These are phyloP conservation scores for Alethe castanea DNA, from an alignment of 2,113 vertebrate species.

Conservation along the genomic window DNA sequence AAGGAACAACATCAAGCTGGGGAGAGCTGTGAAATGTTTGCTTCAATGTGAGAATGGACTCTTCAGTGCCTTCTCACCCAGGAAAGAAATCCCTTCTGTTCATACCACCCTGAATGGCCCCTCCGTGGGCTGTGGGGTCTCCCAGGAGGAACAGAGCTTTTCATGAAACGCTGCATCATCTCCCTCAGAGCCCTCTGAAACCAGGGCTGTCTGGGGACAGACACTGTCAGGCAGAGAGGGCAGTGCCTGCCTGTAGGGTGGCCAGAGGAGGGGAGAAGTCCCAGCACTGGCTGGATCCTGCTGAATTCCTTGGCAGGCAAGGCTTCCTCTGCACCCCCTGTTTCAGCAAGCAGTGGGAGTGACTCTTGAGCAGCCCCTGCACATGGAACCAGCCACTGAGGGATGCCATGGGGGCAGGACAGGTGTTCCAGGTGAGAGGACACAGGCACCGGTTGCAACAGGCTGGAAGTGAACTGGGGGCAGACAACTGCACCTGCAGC, in stretches of 20 bases:
- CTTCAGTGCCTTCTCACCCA: not conserved
- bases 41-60: not conserved
- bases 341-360: not conserved
- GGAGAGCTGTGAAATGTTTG: not conserved
- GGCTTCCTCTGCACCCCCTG: not conserved
- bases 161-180: not conserved
- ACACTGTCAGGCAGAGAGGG: not conserved
- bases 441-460: not conserved
- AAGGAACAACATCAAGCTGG: not conserved
- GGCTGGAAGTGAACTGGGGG: not conserved
- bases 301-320: not conserved
- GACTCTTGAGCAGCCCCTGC: not conserved
- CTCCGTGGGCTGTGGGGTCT: accelerated
- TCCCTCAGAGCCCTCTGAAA: not conserved
- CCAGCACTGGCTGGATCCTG: not conserved
- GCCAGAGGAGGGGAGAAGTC: not conserved
- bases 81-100: not conserved
- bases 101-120: too few species aligned
- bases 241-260: not conserved
- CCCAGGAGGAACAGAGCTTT: not conserved
- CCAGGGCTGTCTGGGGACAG: accelerated
- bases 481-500: not conserved
- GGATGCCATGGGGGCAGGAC: not conserved
- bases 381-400: accelerated
- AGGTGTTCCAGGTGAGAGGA: not conserved